Base-by-base conservation (phyloP, 2,113 vertebrate genomes). In the Gavialis gangeticus region DNA sequence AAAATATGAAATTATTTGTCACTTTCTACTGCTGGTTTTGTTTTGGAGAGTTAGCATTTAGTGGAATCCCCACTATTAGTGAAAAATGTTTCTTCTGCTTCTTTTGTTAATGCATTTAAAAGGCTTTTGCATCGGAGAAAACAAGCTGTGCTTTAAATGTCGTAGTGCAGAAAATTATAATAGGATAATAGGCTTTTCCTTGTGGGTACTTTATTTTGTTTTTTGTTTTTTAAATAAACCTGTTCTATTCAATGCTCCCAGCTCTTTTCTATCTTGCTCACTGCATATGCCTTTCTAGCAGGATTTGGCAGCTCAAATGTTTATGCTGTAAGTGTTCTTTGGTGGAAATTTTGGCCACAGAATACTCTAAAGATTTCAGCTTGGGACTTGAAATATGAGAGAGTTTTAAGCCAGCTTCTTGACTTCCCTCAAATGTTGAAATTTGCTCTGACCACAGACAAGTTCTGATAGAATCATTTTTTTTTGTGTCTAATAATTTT, bases 31-130 rank as follows among this genome's bases (percentile, higher is more conserved):
- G 82, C 83, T 94, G 82, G 89, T 96, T 85, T 91, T 91, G 89
- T 94, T 71, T 46, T 46, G 73, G 85, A 94, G 93, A 95, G 91
- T 93, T 96, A 73, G 90, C 69, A 2, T 91, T 85, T 86, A 64
- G 82, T 77, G 85, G 71, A 75, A 59, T 91, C 81, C 84, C 79
- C 81, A 2, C 81, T 95, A 60, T 81, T 63, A 78, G 59, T 90
- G 94, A 75, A 69, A 92, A 96, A 57, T 71, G 88, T 58, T 94
- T 71, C 89, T 85, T 80, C 81, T 95, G 93, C 84, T 95, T 85
- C 88, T 88, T 95, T 91, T 80, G 73, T 69, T 90, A 89, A 92
- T 79, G 88, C 73, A 9, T 96, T 91, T 85, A 10, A 91, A 95
- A 82, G 84, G 82, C 90, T 93, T 84, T 91, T 58, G 85, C 92